Evolutionary conservation across 2,888 invertebrate genomes (phyloP), one percentile per base, ranked within the genome.

Genomic region (Pristionchus maxplancki): DNA sequence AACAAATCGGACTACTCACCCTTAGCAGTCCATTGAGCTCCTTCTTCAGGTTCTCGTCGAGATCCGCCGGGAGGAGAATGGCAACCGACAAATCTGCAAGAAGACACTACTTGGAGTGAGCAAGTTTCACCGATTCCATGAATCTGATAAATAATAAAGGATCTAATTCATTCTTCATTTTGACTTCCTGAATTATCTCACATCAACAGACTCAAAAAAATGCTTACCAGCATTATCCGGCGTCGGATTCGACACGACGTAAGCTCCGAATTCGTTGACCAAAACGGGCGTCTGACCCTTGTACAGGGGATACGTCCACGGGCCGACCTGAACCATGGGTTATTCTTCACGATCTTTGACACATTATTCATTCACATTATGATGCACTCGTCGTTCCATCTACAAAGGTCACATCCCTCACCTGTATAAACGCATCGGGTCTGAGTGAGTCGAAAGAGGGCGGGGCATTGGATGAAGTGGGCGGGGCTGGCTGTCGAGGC

Each of bases 281-380:
- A 96, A 96, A 89, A 96, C 96, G 5, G 97, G 97, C 5, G 97
- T 97, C 40, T 96, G 96, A 1, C 96, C 96, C 1, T 97, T 96
- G 83, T 97, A 95, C 37, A 97, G 95, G 0, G 97, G 97, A 95
- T 97, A 97, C 4, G 96, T 95, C 97, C 97, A 97, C 87, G 96
- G 96, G 0, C 94, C 94, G 48, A 94, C 94, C 91, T 93, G 89
- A 11, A 93, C 15, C 20, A 50, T 50, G 1, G 5, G 9, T 58
- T n/a, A 24, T 8, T 58, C 24, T 24, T 58, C 44, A 44, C 44
- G 8, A 44, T n/a, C n/a, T n/a, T n/a, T n/a, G n/a, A n/a, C n/a
- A 44, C 44, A 44, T 44, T 9, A 44, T 44, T 44, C 44, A 44
- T 44, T 11, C 6, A 44, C 44, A 44, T 44, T 44, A 44, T 6